Percentiles rank a stretch among this genome's conserved stretches.
phyloP scores from a whole-genome alignment of 2,888 invertebrate genomes.

The Pseudococcus viburni region DNA sequence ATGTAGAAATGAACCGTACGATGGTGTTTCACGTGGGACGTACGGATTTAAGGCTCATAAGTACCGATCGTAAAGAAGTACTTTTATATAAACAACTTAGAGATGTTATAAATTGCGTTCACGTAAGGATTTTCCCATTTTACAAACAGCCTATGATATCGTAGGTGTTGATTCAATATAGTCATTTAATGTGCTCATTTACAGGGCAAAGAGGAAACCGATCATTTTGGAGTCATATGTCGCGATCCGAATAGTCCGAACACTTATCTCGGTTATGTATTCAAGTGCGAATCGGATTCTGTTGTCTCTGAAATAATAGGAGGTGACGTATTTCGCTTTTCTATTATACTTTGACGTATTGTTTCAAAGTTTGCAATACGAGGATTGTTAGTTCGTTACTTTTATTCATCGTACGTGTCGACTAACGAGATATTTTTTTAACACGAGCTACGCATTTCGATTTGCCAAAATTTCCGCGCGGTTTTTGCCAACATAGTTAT shows the following conservation, averaged over 20 bases:
- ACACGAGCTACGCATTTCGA: constrained; percentile 23
- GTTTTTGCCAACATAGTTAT: neutral
- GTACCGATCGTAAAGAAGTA: constrained; percentile 92
- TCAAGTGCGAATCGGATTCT: constrained; percentile 89
- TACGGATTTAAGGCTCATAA: constrained; percentile 89
- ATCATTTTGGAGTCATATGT: constrained; percentile 95
- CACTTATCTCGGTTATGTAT: constrained; percentile 87
- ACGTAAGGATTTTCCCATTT: constrained; percentile 72
- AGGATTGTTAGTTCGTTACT: constrained; percentile 54
- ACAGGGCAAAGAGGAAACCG: constrained; percentile 83
- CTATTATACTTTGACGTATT: constrained; percentile 43
- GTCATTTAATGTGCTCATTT: constrained; percentile 58
- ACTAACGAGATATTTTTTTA: constrained; percentile 21
- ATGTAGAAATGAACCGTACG: constrained; percentile 86
- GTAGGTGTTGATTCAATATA: constrained; percentile 10
- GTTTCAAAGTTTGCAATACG: constrained; percentile 47
- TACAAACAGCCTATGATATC: neutral
- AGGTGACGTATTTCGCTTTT: constrained; percentile 66
- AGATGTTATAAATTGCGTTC: constrained; percentile 90
- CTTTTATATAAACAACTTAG: constrained; percentile 89
- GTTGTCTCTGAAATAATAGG: constrained; percentile 85
- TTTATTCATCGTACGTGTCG: constrained; percentile 45
- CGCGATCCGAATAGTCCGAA: constrained; percentile 77
- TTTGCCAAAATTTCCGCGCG: neutral
- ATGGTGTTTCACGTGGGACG: constrained; percentile 94